phyloP scores from a whole-genome alignment of 2,113 vertebrate genomes.

The Hydrochoerus hydrochaeris region DNA sequence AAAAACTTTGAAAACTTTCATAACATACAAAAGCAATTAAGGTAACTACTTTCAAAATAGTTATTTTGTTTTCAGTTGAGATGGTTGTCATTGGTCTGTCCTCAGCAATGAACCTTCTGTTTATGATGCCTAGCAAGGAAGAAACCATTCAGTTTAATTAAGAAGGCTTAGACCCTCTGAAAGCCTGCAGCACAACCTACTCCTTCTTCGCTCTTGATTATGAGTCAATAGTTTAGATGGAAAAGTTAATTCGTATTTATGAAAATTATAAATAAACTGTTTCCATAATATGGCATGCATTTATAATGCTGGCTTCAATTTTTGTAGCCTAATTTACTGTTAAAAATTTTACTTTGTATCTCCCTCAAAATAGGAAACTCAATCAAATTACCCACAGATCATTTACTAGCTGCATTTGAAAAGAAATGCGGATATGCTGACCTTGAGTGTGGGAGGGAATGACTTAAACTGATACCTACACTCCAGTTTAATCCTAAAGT shows the following conservation, averaged over 20 bases:
- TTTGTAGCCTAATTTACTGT: constrained; percentile 29
- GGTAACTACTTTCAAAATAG: constrained; percentile 67
- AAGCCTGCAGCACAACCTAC: constrained; percentile 38
- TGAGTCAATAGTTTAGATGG: constrained; percentile 58
- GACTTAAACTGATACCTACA: not conserved
- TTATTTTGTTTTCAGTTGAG: constrained; percentile 61
- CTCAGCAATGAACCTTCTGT: not conserved
- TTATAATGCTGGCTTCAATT: constrained; percentile 35
- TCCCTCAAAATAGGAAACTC: not conserved
- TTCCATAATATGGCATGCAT: constrained; percentile 17
- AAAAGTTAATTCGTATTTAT: constrained; percentile 48
- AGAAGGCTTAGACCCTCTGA: constrained; percentile 73
- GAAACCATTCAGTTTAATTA: constrained; percentile 47
- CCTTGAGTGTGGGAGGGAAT: not conserved
- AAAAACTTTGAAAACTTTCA: constrained; percentile 3
- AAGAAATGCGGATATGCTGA: not conserved
- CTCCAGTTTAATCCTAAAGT: not conserved
- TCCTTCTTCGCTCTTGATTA: not conserved
- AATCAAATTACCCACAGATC: not conserved
- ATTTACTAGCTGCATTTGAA: constrained; percentile 23
- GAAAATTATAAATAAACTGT: constrained; percentile 66
- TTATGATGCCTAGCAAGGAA: constrained; percentile 67
- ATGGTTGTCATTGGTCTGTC: constrained; percentile 31
- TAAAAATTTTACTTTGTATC: constrained; percentile 56
- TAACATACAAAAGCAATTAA: constrained; percentile 62